A percentile compares a stretch with the other conserved stretches of the same genome.
Evolutionary conservation across 2,113 vertebrate species (phyloP).

Genomic region (Phyllostomus discolor): DNA sequence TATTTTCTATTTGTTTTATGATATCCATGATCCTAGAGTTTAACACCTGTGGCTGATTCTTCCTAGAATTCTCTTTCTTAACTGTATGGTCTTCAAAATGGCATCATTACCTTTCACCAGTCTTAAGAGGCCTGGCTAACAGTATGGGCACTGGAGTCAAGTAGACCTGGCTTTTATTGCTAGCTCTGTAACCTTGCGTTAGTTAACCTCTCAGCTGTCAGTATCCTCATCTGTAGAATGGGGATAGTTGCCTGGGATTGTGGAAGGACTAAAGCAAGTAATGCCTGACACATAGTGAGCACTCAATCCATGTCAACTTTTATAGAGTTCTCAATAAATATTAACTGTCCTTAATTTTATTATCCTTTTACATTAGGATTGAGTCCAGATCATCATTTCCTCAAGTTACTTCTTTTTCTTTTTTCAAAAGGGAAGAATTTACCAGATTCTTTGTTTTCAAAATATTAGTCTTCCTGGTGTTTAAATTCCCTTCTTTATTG

Average conservation of each 20-base stretch:
- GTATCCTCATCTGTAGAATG: not conserved
- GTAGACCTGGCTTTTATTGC: not conserved
- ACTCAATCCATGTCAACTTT: not conserved
- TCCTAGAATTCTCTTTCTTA: conserved; percentile 6
- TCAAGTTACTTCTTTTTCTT: not conserved
- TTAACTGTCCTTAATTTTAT: not conserved
- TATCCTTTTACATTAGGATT: not conserved
- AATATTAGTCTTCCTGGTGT: not conserved
- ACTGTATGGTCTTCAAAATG: not conserved
- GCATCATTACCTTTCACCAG: not conserved
- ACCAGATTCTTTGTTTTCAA: not conserved
- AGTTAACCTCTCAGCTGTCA: not conserved
- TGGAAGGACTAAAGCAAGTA: not conserved
- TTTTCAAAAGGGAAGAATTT: not conserved
- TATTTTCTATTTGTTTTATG: not conserved
- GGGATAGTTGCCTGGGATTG: not conserved
- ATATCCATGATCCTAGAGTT: not conserved
- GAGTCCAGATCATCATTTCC: not conserved
- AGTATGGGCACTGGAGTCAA: not conserved
- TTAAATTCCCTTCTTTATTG: not conserved
- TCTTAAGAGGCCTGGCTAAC: not conserved
- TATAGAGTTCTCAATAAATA: not conserved
- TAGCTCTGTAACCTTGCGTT: not conserved
- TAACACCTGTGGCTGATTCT: not conserved
- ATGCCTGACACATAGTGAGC: not conserved